phyloP scores from a whole-genome alignment of 2,797 vertebrate genomes.

The Syndactyla subalaris region DNA sequence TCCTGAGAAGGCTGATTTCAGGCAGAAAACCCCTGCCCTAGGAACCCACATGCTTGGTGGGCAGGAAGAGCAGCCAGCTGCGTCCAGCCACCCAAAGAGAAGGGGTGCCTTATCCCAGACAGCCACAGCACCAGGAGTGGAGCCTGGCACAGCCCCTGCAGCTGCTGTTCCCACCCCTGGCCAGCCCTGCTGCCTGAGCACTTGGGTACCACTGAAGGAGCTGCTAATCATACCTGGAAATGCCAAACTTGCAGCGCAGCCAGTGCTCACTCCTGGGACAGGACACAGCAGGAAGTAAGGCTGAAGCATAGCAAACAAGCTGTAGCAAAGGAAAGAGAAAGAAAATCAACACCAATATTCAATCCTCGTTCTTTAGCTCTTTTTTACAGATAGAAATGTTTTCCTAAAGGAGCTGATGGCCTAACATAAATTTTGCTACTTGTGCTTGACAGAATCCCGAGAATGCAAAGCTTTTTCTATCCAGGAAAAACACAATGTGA shows the following conservation, averaged over 20 bases:
- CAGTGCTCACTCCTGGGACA: background rate
- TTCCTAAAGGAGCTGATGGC: background rate
- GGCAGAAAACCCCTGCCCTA: background rate
- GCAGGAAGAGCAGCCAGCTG: background rate
- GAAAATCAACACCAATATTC: background rate
- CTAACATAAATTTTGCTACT: background rate
- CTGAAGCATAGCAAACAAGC: background rate
- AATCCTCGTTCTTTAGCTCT: background rate
- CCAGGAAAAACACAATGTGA: background rate
- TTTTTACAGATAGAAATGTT: background rate
- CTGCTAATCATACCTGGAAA: background rate
- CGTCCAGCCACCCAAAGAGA: background rate
- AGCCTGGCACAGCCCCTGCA: background rate
- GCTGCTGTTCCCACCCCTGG: background rate
- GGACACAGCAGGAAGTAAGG: background rate
- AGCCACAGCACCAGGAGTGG: background rate
- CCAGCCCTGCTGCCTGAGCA: background rate
- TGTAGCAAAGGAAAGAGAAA: background rate
- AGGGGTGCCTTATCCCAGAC: background rate
- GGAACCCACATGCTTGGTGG: background rate
- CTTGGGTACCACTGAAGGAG: background rate
- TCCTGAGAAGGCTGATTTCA: background rate
- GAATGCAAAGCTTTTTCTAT: background rate
- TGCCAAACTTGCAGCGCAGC: background rate
- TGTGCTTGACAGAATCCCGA: background rate